Percentiles rank a stretch among this genome's conserved stretches.
phyloP scores from a whole-genome alignment of 2,113 vertebrate genomes.

The Mesocricetus auratus region DNA sequence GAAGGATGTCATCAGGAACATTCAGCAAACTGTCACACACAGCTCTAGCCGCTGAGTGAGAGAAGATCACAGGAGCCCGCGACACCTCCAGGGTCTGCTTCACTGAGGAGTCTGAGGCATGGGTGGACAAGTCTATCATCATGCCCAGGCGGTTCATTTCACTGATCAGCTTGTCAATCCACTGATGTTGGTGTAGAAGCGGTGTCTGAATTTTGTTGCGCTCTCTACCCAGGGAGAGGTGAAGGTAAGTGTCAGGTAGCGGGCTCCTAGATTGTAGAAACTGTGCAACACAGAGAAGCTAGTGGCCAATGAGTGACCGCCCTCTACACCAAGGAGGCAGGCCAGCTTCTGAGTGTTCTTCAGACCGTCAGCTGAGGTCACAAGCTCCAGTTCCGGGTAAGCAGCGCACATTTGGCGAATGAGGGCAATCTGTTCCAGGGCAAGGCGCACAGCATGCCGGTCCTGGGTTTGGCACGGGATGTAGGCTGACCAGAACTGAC shows the following conservation, averaged over 20 bases:
- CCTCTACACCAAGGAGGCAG: conserved; percentile 94
- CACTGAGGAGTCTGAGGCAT: conserved; percentile 89
- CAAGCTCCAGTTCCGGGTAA: conserved; percentile 92
- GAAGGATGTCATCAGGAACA: conserved; percentile 92
- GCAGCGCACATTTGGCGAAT: conserved; percentile 92
- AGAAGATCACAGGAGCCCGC: conserved; percentile 95
- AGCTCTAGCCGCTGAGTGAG: conserved; percentile 92
- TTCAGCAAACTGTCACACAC: conserved; percentile 91
- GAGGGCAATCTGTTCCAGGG: conserved; percentile 95
- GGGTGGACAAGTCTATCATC: conserved; percentile 95
- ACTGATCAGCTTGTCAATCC: conserved; percentile 93
- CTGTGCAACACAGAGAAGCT: conserved; percentile 93
- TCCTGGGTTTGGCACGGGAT: conserved; percentile 93
- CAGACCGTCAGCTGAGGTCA: conserved; percentile 90
- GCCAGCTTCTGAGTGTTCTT: conserved; percentile 88
- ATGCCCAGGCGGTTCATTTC: conserved; percentile 98
- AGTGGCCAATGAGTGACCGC: conserved; percentile 96
- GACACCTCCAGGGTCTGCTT: conserved; percentile 87
- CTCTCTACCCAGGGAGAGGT: conserved; percentile 91
- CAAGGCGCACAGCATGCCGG: conserved; percentile 92
- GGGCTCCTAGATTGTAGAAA: conserved; percentile 94
- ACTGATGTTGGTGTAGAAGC: conserved; percentile 84
- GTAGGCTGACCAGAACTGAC: conserved; percentile 95
- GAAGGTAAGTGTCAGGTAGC: conserved; percentile 93
- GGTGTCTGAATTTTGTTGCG: conserved; percentile 86